phyloP scores from a whole-genome alignment of 1,140 invertebrate genomes.

The Pseudoatta argentina region DNA sequence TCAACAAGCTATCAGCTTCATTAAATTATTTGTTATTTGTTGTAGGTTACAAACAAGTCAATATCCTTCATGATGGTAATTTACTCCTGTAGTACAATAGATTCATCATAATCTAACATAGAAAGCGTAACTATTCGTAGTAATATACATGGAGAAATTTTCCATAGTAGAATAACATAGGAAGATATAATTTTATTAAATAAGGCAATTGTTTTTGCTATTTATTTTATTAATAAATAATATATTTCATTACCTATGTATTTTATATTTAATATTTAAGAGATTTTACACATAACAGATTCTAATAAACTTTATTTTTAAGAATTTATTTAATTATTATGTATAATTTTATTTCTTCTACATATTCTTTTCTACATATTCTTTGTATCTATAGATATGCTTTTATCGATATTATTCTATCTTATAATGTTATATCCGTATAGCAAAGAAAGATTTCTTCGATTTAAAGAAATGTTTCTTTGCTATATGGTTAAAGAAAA shows the following conservation, averaged over 20 bases:
- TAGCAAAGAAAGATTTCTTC: no score
- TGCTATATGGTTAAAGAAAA: no score
- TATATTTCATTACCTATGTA: neutral
- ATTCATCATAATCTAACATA: neutral
- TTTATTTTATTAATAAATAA: conserved; percentile 12
- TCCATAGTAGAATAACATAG: neutral
- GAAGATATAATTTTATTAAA: neutral
- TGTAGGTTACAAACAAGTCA: neutral
- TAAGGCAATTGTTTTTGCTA: neutral
- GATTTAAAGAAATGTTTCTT: no score
- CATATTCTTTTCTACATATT: neutral
- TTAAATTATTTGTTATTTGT: conserved; percentile 26
- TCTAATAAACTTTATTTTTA: neutral
- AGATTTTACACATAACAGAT: neutral
- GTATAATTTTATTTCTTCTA: neutral
- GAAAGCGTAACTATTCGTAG: neutral
- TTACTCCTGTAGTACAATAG: neutral
- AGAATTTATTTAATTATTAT: neutral
- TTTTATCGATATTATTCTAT: neutral
- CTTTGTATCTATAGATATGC: neutral
- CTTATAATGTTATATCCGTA: neutral
- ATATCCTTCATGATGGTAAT: neutral
- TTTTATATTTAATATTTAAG: neutral
- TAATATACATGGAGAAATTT: neutral
- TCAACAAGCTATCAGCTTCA: neutral